A percentile compares a stretch with the other conserved stretches of the same genome.
Conservation (phyloP, 2,888 invertebrate species). For the Thera britannica region DNA sequence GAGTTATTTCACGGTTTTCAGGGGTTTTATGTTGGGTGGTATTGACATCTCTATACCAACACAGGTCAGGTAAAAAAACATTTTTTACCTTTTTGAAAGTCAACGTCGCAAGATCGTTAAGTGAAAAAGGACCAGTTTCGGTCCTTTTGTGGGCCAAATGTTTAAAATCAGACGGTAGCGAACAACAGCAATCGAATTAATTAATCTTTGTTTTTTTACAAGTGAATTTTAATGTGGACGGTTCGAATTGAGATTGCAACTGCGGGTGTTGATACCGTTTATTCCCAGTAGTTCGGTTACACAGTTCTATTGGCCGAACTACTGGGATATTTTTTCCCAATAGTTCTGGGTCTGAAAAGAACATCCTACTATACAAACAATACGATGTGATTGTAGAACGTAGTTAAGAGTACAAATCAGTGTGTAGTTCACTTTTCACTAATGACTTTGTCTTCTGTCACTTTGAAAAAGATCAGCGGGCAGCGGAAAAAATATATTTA, state of each 20-base stretch:
- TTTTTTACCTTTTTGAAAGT: constrained; percentile 76
- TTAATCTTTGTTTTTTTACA: constrained; percentile 65
- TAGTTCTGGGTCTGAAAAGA: no score
- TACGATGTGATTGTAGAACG: constrained; percentile 36
- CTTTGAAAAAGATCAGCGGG: no score
- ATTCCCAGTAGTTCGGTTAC: no score
- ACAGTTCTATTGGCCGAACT: no score
- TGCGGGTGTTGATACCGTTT: constrained; percentile 9
- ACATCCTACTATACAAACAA: constrained; percentile 8
- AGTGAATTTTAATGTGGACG: constrained; percentile 44
- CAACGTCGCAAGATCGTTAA: constrained; percentile 71
- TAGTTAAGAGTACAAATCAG: no score
- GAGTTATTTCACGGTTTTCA: no score
- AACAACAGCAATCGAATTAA: constrained; percentile 72
- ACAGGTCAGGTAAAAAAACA: constrained; percentile 68
- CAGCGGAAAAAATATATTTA: no score
- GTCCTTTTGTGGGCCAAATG: constrained; percentile 68
- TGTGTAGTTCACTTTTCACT: no score
- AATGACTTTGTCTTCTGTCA: no score
- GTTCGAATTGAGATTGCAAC: constrained; percentile 40
- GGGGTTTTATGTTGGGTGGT: constrained; percentile 32
- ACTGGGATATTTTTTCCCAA: no score
- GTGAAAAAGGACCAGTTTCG: constrained; percentile 77
- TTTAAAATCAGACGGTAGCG: constrained; percentile 69
- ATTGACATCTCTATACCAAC: constrained; percentile 53